Conservation (phyloP, 1,140 invertebrate species). For the Battus philenor region DNA sequence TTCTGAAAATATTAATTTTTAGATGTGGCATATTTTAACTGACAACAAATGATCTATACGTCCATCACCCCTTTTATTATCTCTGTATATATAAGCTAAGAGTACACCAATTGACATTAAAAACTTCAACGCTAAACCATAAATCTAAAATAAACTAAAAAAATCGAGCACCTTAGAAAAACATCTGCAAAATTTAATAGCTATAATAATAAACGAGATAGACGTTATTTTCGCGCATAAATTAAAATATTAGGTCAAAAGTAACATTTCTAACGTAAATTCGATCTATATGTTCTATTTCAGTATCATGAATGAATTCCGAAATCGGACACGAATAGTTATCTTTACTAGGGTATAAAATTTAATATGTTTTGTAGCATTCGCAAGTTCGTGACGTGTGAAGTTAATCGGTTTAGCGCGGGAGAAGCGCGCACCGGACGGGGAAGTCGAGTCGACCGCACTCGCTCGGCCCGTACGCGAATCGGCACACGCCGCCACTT, state of each 20-base stretch:
- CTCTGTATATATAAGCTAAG: too few relatives aligned
- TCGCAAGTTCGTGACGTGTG: slow-evolving; percentile 56
- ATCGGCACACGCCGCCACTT: slow-evolving; percentile 34
- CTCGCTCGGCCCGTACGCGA: slow-evolving; percentile 47
- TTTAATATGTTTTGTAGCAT: slow-evolving; percentile 39
- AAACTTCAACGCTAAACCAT: too few relatives aligned
- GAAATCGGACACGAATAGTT: slow-evolving; percentile 17
- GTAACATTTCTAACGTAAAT: slow-evolving; percentile 16
- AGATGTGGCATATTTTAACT: too few relatives aligned
- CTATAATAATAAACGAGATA: slow-evolving; percentile 5
- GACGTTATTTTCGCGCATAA: not conserved
- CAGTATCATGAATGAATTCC: slow-evolving; percentile 35
- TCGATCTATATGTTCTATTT: slow-evolving; percentile 34
- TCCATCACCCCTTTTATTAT: too few relatives aligned
- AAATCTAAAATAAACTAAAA: too few relatives aligned
- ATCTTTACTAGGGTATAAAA: slow-evolving; percentile 43
- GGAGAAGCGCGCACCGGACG: slow-evolving; percentile 41
- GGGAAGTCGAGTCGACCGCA: slow-evolving; percentile 30
- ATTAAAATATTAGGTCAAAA: slow-evolving; percentile 3
- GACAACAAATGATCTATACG: too few relatives aligned
- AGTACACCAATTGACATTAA: too few relatives aligned
- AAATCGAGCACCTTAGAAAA: too few relatives aligned
- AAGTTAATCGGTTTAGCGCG: slow-evolving; percentile 59
- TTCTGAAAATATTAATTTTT: too few relatives aligned
- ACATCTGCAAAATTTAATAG: too few relatives aligned